phyloP scores from a whole-genome alignment of 2,113 vertebrate genomes.

The Equus przewalskii region DNA sequence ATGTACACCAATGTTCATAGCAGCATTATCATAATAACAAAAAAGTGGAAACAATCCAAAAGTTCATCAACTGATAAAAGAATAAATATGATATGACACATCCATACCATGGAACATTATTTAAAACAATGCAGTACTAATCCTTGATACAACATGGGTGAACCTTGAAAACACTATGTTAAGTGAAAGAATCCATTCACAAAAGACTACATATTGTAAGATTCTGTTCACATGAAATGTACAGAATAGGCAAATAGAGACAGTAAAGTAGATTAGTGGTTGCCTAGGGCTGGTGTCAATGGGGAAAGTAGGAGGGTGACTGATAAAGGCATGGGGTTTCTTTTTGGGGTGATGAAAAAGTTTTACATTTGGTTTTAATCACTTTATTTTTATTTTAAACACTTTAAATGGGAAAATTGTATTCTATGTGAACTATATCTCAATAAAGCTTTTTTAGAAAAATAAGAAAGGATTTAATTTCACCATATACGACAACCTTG shows the following conservation, averaged over 20 bases:
- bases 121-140: neutral
- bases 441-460: neutral
- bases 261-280: neutral
- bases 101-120: neutral
- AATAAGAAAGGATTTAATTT: neutral
- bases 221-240: no score
- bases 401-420: neutral
- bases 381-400: neutral
- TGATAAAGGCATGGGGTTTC: neutral
- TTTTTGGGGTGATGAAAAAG: neutral
- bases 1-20: neutral
- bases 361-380: neutral
- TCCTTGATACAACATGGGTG: neutral
- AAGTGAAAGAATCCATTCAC: neutral
- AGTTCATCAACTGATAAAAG: neutral
- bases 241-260: neutral
- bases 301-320: neutral
- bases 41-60: neutral
- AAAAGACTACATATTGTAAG: no score
- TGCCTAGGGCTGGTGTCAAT: neutral
- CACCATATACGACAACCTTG: neutral
- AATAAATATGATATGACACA: neutral
- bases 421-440: neutral
- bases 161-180: neutral
- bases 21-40: neutral